These are phyloP conservation scores for Phyllotreta cruciferae DNA, from an alignment of 2,888 invertebrate species.

Conservation along the genomic window DNA sequence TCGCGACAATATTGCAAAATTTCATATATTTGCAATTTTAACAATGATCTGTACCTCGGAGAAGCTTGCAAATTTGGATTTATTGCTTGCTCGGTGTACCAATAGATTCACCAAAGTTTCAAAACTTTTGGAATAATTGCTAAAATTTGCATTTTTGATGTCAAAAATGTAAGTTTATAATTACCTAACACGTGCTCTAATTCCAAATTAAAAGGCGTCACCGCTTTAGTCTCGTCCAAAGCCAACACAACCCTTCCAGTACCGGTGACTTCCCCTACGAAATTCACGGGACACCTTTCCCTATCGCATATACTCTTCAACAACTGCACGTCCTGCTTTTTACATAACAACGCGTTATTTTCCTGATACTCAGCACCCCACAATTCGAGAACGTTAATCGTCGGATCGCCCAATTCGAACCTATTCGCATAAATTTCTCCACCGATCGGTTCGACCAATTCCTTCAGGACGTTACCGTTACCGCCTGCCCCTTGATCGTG, in stretches of 20 bases:
- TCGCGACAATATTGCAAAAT: no score
- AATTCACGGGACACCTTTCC: constrained; percentile 88
- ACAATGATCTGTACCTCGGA: no score
- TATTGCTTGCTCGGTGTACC: no score
- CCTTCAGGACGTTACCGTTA: constrained; percentile 96
- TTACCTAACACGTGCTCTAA: constrained; percentile 84
- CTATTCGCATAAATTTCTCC: constrained; percentile 86
- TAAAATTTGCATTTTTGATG: no score
- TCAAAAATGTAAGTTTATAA: no score
- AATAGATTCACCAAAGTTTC: no score
- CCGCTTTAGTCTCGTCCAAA: constrained; percentile 69
- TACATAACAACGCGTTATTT: constrained; percentile 88
- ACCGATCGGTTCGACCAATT: constrained; percentile 93
- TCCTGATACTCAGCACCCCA: constrained; percentile 99
- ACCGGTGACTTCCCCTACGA: constrained; percentile 92
- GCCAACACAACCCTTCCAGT: constrained; percentile 74
- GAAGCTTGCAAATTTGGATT: no score
- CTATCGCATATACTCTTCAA: constrained; percentile 78
- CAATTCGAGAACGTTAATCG: constrained; percentile 89
- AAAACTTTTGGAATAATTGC: no score
- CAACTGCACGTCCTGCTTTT: constrained; percentile 68
- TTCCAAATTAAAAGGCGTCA: constrained; percentile 85
- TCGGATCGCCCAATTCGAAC: constrained; percentile 93
- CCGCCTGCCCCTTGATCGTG: constrained; percentile 99
- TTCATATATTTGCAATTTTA: no score